Base-by-base conservation (phyloP, 2,888 invertebrate species). In the Leptopilina syphax region DNA sequence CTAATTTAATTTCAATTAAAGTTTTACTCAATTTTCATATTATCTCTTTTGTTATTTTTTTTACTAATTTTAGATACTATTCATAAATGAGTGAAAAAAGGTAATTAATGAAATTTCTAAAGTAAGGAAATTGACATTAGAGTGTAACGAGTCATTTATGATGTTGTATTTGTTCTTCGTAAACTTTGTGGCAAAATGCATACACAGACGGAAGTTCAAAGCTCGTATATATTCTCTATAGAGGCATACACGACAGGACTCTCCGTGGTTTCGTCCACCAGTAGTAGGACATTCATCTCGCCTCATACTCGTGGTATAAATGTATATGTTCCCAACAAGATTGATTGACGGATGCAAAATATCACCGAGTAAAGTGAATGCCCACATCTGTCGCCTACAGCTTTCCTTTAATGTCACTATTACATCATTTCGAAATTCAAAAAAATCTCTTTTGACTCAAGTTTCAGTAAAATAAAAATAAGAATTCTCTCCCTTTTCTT, bases 321-420 rank as follows among this genome's bases (percentile, higher is more conserved):
- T 24, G 63, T 24, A 63, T 63, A 63, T 24, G 8, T 63, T 50
- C 50, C 50, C 24, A 7, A 9, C 27, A 34, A 34, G 57, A 73
- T 57, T 73, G 73, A 73, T 73, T 73, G 73, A 73, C 57, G 34
- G 73, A 34, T 27, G 57, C 18, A 57, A 57, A 73, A 73, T 73
- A 73, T 57, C 57, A n/a, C 34, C 34, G 57, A 54, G 57, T 41
- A 73, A 41, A 73, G 34, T 57, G 54, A 73, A 57, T 57, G 57
- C 57, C 50, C 24, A 73, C 34, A 57, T 57, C 34, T 73, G 54
- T 73, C 73, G 57, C 34, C 41, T n/a, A 57, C 57, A 57, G 73
- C 57, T 57, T 73, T n/a, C 34, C 41, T 54, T 63, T n/a, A 73
- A 57, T 27, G 10, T 57, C 57, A 34, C 7, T 54, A 57, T 73